Percentiles rank a stretch among this genome's conserved stretches.
Conservation (phyloP, 2,888 invertebrate genomes). For the Entomobrya multifasciata region DNA sequence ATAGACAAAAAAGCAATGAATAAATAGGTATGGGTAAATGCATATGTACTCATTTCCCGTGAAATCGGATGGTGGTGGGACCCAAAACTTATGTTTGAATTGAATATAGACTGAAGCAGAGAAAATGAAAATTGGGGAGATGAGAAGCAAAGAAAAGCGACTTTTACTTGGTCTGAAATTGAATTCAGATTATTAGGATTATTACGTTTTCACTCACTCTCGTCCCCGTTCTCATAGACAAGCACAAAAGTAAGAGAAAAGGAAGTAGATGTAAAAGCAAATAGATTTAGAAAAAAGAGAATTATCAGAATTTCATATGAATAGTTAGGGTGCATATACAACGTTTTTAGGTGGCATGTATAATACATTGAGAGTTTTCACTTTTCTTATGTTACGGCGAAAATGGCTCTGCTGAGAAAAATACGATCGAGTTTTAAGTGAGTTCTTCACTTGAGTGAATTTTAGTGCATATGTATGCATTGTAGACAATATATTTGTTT, state of each 20-base stretch:
- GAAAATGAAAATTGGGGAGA: background rate
- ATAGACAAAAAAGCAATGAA: slow-evolving; percentile 30
- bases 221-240: background rate
- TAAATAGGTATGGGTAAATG: slow-evolving; percentile 14
- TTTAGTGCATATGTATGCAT: slow-evolving; percentile 23
- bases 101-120: slow-evolving; percentile 19
- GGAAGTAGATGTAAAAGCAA: slow-evolving; percentile 29
- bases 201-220: slow-evolving; percentile 61
- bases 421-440: slow-evolving; percentile 51
- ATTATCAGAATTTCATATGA: slow-evolving; percentile 50
- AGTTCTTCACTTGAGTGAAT: slow-evolving; percentile 46
- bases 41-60: slow-evolving; percentile 39
- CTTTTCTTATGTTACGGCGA: background rate
- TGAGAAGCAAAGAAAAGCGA: background rate
- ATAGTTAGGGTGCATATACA: no score
- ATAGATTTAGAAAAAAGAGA: slow-evolving; percentile 59
- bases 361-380: background rate
- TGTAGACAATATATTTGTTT: no score
- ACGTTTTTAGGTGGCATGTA: slow-evolving; percentile 17
- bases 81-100: slow-evolving; percentile 38
- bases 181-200: slow-evolving; percentile 68
- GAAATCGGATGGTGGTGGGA: slow-evolving; percentile 56
- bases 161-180: slow-evolving; percentile 50
- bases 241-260: background rate
- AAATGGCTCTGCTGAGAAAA: background rate